Evolutionary conservation across 1,140 invertebrate genomes (phyloP).

Genomic region (Heterodera schachtii): DNA sequence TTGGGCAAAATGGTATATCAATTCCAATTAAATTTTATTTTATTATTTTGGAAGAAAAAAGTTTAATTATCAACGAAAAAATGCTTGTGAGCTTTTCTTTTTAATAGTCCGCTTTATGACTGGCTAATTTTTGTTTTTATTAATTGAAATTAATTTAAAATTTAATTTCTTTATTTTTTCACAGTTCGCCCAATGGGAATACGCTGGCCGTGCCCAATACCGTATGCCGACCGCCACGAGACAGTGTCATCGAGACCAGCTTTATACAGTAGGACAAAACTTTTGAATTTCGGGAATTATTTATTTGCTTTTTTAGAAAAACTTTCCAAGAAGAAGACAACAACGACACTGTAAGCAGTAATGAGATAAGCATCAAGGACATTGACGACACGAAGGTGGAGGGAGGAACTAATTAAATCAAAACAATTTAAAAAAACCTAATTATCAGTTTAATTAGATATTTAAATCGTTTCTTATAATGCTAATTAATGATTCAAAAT

Average conservation of each 20-base stretch:
- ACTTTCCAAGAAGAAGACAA: conserved; percentile 42
- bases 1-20: too few relatives aligned
- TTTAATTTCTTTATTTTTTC: too few relatives aligned
- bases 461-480: too few relatives aligned
- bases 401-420: background rate
- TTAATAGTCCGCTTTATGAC: too few relatives aligned
- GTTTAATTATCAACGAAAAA: too few relatives aligned
- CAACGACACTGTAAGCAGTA: conserved; percentile 52
- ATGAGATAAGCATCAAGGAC: conserved; percentile 51
- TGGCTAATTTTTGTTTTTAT: too few relatives aligned
- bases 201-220: conserved; percentile 32
- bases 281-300: background rate
- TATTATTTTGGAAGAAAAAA: too few relatives aligned
- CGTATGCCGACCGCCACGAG: conserved; percentile 35
- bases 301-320: conserved; percentile 21
- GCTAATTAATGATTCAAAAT: too few relatives aligned
- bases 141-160: too few relatives aligned
- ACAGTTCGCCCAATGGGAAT: background rate
- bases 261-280: conserved; percentile 44
- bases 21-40: too few relatives aligned
- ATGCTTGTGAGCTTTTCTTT: too few relatives aligned
- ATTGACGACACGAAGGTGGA: conserved; percentile 51
- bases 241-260: conserved; percentile 42
- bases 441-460: background rate
- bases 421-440: background rate